Conservation (phyloP, 2,888 invertebrate genomes). For the Adela reaumurella region DNA sequence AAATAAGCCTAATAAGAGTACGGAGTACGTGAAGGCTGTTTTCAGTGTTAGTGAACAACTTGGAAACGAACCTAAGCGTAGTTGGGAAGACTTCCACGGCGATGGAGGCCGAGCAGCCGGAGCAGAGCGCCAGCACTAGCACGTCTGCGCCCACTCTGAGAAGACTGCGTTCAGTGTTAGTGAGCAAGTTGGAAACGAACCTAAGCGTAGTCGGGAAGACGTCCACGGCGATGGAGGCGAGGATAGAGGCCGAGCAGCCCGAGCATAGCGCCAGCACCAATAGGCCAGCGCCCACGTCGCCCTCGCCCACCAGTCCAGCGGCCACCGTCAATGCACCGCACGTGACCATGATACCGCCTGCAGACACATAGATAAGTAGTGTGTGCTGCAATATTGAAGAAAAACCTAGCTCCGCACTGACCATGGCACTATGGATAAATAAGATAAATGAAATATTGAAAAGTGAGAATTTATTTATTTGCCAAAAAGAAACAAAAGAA, state of each 20-base stretch:
- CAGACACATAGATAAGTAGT: no score
- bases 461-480: no score
- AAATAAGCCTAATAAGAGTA: no score
- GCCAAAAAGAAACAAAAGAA: no score
- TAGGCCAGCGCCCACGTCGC: slow-evolving; percentile 30
- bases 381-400: no score
- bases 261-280: slow-evolving; percentile 37
- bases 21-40: no score
- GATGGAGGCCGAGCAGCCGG: slow-evolving; percentile 42
- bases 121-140: slow-evolving; percentile 34
- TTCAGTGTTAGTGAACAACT: no score
- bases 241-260: slow-evolving; percentile 42
- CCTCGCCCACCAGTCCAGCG: slow-evolving; percentile 33
- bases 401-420: no score
- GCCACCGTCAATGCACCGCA: slow-evolving; percentile 35
- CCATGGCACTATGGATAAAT: no score
- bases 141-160: slow-evolving; percentile 34
- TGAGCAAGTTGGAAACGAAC: no score
- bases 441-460: no score
- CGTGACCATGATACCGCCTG: slow-evolving; percentile 33
- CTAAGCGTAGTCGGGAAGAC: slow-evolving; percentile 42
- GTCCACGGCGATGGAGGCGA: slow-evolving; percentile 42
- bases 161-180: no score
- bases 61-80: slow-evolving; percentile 35
- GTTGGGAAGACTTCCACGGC: slow-evolving; percentile 47